Evolutionary conservation across 2,888 invertebrate species (phyloP).

Genomic region (Drosophila leonis): DNA sequence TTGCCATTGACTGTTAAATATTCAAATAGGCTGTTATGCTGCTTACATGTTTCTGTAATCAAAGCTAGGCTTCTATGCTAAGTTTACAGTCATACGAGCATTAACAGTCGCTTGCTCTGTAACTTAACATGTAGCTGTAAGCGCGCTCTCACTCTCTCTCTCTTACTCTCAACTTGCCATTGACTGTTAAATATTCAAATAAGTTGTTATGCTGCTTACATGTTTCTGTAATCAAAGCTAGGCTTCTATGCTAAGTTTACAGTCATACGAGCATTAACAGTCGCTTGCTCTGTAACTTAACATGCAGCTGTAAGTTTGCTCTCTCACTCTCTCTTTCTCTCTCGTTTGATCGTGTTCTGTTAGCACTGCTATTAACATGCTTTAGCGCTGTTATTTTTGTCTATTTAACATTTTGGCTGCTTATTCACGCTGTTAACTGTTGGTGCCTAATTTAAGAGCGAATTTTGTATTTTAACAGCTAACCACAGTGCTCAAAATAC

Average conservation of each 20-base stretch:
- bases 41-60: not conserved
- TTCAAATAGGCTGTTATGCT: not conserved
- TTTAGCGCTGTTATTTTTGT: not conserved
- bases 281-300: not conserved
- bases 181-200: not conserved
- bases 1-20: not conserved
- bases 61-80: not conserved
- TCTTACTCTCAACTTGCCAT: no score
- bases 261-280: not conserved
- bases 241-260: not conserved
- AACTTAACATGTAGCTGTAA: not conserved
- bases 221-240: no score
- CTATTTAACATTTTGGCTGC: not conserved
- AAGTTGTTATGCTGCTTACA: not conserved
- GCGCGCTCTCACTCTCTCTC: not conserved
- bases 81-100: not conserved
- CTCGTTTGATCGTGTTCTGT: not conserved
- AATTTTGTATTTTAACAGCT: not conserved
- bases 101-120: not conserved
- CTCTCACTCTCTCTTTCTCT: not conserved
- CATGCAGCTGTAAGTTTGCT: not conserved
- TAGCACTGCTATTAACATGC: not conserved
- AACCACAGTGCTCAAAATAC: conserved; percentile 29
- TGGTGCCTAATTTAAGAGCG: not conserved
- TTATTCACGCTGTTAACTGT: not conserved